Conservation (phyloP, 2,888 invertebrate species). For the Dasypolia templi region DNA sequence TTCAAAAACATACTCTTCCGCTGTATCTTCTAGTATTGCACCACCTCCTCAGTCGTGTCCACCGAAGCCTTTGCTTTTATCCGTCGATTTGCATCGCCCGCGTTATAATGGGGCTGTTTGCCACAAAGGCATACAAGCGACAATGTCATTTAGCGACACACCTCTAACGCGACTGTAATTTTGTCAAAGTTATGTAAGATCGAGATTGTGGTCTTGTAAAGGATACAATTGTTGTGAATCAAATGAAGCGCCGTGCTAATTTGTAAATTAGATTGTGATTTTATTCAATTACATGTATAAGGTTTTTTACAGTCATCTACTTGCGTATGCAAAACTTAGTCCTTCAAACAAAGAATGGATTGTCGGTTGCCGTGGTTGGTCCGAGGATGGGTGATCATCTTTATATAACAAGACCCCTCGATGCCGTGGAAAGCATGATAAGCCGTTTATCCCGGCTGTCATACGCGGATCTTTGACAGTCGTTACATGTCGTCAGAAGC, state of each 20-base stretch:
- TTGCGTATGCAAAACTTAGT: neutral
- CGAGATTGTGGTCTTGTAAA: conserved; percentile 60
- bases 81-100: conserved; percentile 74
- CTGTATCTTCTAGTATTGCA: conserved; percentile 49
- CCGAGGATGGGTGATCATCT: too few species aligned
- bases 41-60: conserved; percentile 73
- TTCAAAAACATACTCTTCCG: conserved; percentile 29
- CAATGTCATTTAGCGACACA: conserved; percentile 77
- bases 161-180: conserved; percentile 72
- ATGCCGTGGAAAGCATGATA: too few species aligned
- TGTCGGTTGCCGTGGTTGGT: too few species aligned
- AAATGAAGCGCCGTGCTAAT: conserved; percentile 55
- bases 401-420: too few species aligned
- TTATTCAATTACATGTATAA: conserved; percentile 13
- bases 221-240: conserved; percentile 46
- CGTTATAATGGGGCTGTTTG: conserved; percentile 76
- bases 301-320: neutral
- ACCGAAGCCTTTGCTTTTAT: conserved; percentile 78
- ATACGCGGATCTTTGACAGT: too few species aligned
- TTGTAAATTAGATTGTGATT: conserved; percentile 39
- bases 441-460: too few species aligned
- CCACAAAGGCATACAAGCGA: conserved; percentile 76
- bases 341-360: neutral
- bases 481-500: too few species aligned
- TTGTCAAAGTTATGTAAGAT: conserved; percentile 66